These are phyloP conservation scores for Crambe crambe DNA, from an alignment of 37 sponge, comb jelly and placozoan species.

Conservation along the genomic window DNA sequence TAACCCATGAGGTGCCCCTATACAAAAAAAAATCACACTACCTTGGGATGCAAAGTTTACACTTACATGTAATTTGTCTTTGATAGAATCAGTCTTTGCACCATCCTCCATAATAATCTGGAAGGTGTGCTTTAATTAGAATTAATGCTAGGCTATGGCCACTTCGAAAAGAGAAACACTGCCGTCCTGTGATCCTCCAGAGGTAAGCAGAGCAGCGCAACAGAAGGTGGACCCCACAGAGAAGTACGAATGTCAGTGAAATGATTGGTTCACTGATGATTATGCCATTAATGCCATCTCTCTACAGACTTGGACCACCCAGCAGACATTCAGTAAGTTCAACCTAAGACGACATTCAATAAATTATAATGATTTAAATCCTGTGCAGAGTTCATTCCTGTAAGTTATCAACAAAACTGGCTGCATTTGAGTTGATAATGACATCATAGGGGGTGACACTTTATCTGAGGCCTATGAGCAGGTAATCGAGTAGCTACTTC, in stretches of 20 bases:
- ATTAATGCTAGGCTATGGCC: background rate
- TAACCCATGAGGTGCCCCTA: slow-evolving; percentile 42
- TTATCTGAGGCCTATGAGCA: slow-evolving; percentile 89
- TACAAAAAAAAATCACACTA: background rate
- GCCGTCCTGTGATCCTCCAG: slow-evolving; percentile 59
- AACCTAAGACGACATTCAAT: background rate
- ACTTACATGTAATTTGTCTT: slow-evolving; percentile 1
- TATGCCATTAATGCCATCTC: background rate
- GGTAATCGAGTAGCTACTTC: slow-evolving; percentile 19
- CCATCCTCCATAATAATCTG: background rate
- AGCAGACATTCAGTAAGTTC: slow-evolving; percentile 87
- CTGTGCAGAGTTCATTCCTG: slow-evolving; percentile 72
- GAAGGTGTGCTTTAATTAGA: slow-evolving; percentile 21
- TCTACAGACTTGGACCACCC: slow-evolving; percentile 87
- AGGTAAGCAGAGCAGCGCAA: slow-evolving; percentile 46
- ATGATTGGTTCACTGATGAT: background rate
- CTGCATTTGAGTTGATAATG: background rate
- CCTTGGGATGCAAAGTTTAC: background rate
- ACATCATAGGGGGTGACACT: slow-evolving; percentile 72
- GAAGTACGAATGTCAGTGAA: slow-evolving; percentile 75
- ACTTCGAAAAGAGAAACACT: no score
- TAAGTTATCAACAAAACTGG: background rate
- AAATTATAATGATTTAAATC: background rate
- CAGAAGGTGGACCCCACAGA: slow-evolving; percentile 1
- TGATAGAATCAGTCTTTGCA: no score